Percentiles rank a stretch among this genome's conserved stretches.
Evolutionary conservation across 64 coral and sea anemone species (phyloP).

Genomic region (Dendronephthya gigantea): DNA sequence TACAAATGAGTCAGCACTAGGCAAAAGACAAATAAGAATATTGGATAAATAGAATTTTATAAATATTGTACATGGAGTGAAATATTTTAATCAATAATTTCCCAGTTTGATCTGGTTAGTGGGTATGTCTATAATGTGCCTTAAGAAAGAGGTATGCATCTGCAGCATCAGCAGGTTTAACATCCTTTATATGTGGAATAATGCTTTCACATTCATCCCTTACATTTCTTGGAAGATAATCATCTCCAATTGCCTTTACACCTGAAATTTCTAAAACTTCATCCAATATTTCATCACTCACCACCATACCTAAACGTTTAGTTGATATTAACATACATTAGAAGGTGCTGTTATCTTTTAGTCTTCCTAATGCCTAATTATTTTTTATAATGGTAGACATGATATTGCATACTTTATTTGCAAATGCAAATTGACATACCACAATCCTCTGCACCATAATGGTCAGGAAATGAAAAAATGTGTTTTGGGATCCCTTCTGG

Average conservation of each 20-base stretch:
- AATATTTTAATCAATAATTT: neutral
- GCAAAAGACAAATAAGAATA: too few species aligned
- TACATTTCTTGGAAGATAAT: slow-evolving; percentile 26
- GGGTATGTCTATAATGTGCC: neutral
- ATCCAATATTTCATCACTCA: slow-evolving; percentile 28
- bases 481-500: neutral
- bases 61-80: neutral
- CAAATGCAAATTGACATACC: neutral
- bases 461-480: slow-evolving; percentile 8
- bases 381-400: neutral
- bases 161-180: slow-evolving; percentile 29
- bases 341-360: neutral
- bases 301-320: slow-evolving; percentile 17
- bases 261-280: slow-evolving; percentile 31
- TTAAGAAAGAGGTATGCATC: slow-evolving; percentile 30
- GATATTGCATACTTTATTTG: neutral
- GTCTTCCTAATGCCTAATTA: neutral
- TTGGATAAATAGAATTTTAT: neutral
- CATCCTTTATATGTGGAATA: slow-evolving; percentile 18
- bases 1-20: slow-evolving; percentile 39
- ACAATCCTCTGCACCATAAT: neutral
- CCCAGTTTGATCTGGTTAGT: neutral
- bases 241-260: slow-evolving; percentile 49
- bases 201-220: slow-evolving; percentile 40
- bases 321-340: neutral